Evolutionary conservation across 2,797 vertebrate genomes (phyloP), one percentile per base, ranked within the genome.

Genomic region (Galago senegalensis): DNA sequence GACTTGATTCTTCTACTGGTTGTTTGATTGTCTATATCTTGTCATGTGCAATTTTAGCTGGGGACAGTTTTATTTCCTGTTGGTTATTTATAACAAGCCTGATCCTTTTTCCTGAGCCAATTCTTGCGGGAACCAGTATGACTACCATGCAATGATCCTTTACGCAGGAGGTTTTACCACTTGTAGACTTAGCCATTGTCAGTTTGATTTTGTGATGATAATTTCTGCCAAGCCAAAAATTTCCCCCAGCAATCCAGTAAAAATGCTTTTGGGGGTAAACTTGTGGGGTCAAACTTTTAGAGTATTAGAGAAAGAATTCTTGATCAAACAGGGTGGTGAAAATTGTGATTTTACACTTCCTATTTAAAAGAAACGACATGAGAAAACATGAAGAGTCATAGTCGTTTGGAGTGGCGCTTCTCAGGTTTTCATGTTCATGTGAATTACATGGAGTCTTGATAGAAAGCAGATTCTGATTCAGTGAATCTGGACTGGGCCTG

Each of bases 31-130:
- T 76, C 60, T 91, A n/a, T 87, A 83, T 85, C 61, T 92, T 93
- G 77, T 67, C 80, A 87, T 89, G 60, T 67, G 72, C 53, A 93
- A 76, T 94, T 96, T 97, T 84, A 95, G 76, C 86, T 95, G 85
- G 83, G 96, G 94, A 96, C 92, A 96, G 93, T 97, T 97, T 97
- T 97, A 97, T 90, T 96, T 96, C 75, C 92, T 46, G 70, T 73
- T 89, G 80, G 94, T 75, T 96, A 81, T 92, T 93, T 96, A 79
- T 75, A 92, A 69, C 65, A 88, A 86, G 56, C 85, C 53, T 93
- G 17, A 65, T 75, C 73, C 80, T 94, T 94, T 88, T 93, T 76
- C n/a, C 46, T 77, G 60, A 93, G 88, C 75, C 94, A 96, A 58
- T 86, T 89, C 60, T 76, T 94, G 16, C 34, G 81, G 21, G 9